A percentile compares a stretch with the other conserved stretches of the same genome.
phyloP scores from a whole-genome alignment of 53 echinoderm and acorn worm genomes.

The Holothuria leucospilota region DNA sequence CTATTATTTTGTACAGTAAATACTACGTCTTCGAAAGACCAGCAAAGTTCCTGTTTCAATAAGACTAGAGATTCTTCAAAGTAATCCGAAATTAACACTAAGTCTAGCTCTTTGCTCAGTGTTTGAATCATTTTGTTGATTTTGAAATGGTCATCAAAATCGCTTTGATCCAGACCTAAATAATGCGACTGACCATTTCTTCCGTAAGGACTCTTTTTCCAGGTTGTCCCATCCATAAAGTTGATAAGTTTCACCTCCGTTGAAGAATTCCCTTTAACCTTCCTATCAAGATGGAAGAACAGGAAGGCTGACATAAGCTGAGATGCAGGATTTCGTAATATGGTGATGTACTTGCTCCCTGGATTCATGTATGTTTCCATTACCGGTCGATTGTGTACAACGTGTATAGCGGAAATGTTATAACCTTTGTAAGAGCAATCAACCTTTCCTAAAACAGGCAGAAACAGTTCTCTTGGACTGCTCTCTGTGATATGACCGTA shows the following conservation, averaged over 20 bases:
- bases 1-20: conserved; percentile 17
- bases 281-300: conserved; percentile 8
- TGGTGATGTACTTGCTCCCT: conserved; percentile 24
- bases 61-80: conserved; percentile 20
- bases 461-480: conserved; percentile 22
- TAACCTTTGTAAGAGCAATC: not conserved
- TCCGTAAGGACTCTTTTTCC: conserved; percentile 4
- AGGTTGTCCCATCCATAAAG: not conserved
- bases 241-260: not conserved
- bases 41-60: conserved; percentile 1
- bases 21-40: not conserved
- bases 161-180: not conserved
- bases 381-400: conserved; percentile 10
- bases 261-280: not conserved
- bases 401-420: conserved; percentile 30
- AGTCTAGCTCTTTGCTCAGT: not conserved
- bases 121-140: not conserved
- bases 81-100: conserved; percentile 19
- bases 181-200: conserved; percentile 1
- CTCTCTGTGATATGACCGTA: conserved; percentile 1
- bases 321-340: conserved; percentile 11
- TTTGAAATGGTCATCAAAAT: not conserved
- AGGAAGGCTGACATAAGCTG: conserved; percentile 15
- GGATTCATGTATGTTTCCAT: conserved; percentile 26
- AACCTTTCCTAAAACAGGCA: not conserved